Evolutionary conservation across 2,113 vertebrate genomes (phyloP).

Genomic region (Hemiprocne comata): DNA sequence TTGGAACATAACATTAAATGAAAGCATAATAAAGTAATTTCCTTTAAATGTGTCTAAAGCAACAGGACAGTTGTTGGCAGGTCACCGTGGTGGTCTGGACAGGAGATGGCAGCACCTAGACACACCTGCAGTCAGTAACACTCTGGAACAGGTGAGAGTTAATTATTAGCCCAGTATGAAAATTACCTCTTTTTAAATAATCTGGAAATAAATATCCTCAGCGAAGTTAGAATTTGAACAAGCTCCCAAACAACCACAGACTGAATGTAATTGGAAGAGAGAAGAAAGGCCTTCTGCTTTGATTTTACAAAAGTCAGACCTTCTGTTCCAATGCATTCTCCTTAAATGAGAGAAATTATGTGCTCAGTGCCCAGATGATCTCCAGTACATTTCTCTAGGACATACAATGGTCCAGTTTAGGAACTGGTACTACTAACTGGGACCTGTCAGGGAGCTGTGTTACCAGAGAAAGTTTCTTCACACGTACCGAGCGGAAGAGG

Average conservation of each 20-base stretch:
- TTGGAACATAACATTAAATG: background rate
- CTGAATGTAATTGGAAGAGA: background rate
- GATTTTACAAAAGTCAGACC: background rate
- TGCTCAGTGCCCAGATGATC: background rate
- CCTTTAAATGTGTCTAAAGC: background rate
- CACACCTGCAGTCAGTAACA: background rate
- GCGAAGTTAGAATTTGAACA: background rate
- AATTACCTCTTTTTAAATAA: background rate
- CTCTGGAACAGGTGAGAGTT: background rate
- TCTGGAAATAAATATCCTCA: background rate
- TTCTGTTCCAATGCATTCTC: background rate
- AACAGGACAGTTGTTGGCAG: background rate
- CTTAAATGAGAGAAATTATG: background rate
- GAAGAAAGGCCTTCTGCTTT: background rate
- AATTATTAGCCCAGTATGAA: background rate
- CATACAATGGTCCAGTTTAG: accelerated
- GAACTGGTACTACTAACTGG: background rate
- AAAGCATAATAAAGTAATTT: background rate
- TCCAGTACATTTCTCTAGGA: background rate
- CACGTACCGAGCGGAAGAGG: background rate
- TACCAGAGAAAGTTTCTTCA: background rate
- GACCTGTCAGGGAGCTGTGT: background rate
- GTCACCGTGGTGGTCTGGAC: background rate
- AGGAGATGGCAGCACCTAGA: conserved; percentile 37
- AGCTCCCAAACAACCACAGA: background rate